Base-by-base conservation (phyloP, 2,888 invertebrate species). In the Baccha elongata region DNA sequence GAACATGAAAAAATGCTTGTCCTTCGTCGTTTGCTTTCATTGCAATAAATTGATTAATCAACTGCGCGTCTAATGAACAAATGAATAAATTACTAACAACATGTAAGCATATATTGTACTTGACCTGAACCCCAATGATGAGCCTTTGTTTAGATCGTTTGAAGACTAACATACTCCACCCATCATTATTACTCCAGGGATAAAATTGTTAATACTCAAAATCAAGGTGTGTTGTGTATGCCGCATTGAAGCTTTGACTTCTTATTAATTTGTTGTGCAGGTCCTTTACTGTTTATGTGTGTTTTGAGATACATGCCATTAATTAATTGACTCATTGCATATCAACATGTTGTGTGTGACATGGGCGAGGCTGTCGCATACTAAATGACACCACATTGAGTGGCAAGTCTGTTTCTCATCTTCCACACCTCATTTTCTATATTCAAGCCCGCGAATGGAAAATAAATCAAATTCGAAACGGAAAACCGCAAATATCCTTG, bases 11-110 rank as follows among this genome's bases (percentile, higher is more conserved):
- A 48, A 60, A 60, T 60, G 52, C 53, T 62, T 73, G 73, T 32
- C 42, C 50, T 71, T 64, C 46, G 46, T 17, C 19, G n/a, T 60
- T 76, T 5, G 23, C 5, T 67, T 72, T 72, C 69, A 74, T 80
- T 74, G 69, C 80, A 80, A 69, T 64, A 73, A 74, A 80, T 80
- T 80, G 80, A 80, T 80, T 80, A 80, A 74, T 74, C 73, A 80
- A 74, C 68, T 73, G 64, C 37, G 73, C 69, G 55, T 21, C 74
- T 74, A 80, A 80, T 80, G 80, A 80, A 79, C 73, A 68, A 79
- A 74, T 58, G 80, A 73, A 73, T 80, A 74, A 80, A 80, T 80
- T 78, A 71, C 71, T 60, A 58, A 32, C 40, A 58, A 46, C 48
- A 37, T 17, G 21, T 17, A 29, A 32, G 48, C 17, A 15, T 6